Evolutionary conservation across 2,797 vertebrate genomes (phyloP).

Genomic region (Sphenodon punctatus): DNA sequence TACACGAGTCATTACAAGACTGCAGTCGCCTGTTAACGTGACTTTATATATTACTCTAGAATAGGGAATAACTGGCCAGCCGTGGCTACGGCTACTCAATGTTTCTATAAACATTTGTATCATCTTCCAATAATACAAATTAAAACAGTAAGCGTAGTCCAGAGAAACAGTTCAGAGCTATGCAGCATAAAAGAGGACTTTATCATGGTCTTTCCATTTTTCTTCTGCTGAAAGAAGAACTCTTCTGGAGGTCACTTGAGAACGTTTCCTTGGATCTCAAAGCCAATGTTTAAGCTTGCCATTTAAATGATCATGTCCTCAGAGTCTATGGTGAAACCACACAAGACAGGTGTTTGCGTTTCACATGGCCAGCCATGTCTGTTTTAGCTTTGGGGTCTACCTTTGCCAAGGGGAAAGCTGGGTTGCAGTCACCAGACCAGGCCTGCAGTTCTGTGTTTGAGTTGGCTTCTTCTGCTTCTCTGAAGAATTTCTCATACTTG

Average conservation of each 20-base stretch:
- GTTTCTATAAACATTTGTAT: conserved; percentile 10
- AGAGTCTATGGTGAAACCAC: conserved; percentile 79
- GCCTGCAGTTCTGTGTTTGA: conserved; percentile 56
- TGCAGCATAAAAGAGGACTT: conserved; percentile 45
- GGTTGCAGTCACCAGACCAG: conserved; percentile 49
- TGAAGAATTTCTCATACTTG: conserved; percentile 85
- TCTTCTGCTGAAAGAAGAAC: conserved; percentile 9
- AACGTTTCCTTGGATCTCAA: neutral
- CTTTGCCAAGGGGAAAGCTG: conserved; percentile 41
- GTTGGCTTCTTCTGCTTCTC: conserved; percentile 77
- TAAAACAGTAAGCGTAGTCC: conserved; percentile 11
- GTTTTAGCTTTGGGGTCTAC: conserved; percentile 57
- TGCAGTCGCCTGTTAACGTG: neutral
- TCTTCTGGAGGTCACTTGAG: conserved; percentile 5
- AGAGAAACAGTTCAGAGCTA: conserved; percentile 2
- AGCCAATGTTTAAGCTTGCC: neutral
- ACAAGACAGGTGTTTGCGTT: conserved; percentile 82
- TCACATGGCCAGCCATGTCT: conserved; percentile 71
- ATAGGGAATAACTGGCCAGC: conserved; percentile 59
- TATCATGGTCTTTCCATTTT: conserved; percentile 2
- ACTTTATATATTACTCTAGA: conserved; percentile 55
- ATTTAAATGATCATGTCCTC: neutral
- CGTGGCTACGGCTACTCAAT: conserved; percentile 34
- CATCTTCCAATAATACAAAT: conserved; percentile 33
- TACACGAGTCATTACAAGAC: conserved; percentile 14